Conservation (phyloP, 23 tunicate genomes). For the Trididemnum clinides region DNA sequence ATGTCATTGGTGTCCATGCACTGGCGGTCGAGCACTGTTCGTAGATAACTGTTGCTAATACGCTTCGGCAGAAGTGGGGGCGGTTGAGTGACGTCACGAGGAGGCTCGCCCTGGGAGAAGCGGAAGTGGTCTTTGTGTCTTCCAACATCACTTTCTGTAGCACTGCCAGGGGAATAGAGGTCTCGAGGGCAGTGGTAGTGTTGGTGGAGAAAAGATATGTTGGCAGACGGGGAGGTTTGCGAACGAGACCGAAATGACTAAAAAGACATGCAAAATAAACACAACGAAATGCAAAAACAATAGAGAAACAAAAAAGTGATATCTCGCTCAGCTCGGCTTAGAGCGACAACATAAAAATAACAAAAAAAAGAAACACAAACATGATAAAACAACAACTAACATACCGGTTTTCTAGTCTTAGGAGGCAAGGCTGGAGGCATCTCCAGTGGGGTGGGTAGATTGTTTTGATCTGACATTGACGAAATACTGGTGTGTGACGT, state of each 20-base stretch:
- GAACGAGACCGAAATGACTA: conserved; percentile 20
- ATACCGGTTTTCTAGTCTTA: conserved; percentile 17
- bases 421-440: conserved; percentile 86
- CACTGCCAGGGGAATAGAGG: background rate
- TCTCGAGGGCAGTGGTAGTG: background rate
- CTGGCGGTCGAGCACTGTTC: conserved; percentile 26
- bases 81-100: background rate
- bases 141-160: background rate
- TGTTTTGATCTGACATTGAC: conserved; percentile 33
- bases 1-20: background rate
- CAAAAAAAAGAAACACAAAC: background rate
- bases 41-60: conserved; percentile 17
- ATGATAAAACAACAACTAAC: background rate
- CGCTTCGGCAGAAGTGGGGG: conserved; percentile 67
- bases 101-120: background rate
- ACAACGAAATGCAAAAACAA: background rate
- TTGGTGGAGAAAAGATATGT: background rate
- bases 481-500: conserved; percentile 37
- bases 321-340: background rate
- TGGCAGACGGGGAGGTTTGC: background rate
- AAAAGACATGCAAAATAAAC: conserved; percentile 14
- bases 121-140: background rate
- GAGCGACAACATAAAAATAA: too few species aligned
- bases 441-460: background rate
- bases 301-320: background rate